Conservation (phyloP, 2,888 invertebrate genomes). For the Drymonia ruficornis region DNA sequence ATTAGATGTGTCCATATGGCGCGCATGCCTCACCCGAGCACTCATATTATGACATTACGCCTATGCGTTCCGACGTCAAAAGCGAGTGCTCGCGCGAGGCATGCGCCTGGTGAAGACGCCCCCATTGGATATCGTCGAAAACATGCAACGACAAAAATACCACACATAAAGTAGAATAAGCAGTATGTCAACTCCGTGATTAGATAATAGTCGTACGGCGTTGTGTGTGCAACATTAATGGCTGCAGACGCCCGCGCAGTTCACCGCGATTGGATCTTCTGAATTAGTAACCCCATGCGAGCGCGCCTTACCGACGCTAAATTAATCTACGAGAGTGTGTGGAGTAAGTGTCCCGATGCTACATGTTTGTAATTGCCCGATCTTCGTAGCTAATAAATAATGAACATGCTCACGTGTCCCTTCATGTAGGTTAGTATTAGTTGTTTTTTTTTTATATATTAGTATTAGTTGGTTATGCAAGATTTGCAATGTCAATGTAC, state of each 20-base stretch:
- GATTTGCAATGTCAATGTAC: no score
- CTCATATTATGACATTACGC: no score
- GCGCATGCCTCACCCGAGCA: no score
- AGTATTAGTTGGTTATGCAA: no score
- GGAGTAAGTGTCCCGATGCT: slow-evolving; percentile 42
- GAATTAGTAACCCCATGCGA: slow-evolving; percentile 59
- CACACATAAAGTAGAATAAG: slow-evolving; percentile 6
- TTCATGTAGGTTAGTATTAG: no score
- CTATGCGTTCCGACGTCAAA: no score
- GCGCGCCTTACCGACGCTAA: slow-evolving; percentile 40
- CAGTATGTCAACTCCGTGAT: slow-evolving; percentile 26
- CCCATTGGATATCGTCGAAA: no score
- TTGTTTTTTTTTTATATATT: no score
- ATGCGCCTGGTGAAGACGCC: no score
- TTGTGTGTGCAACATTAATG: slow-evolving; percentile 63
- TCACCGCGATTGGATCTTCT: slow-evolving; percentile 57
- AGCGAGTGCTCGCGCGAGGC: no score
- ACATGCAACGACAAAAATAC: no score
- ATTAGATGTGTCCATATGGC: no score
- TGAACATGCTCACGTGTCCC: neutral
- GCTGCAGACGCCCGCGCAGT: slow-evolving; percentile 55
- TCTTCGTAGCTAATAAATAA: slow-evolving; percentile 9
- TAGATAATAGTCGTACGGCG: slow-evolving; percentile 47
- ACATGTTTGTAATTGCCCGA: slow-evolving; percentile 33
- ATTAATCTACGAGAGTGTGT: slow-evolving; percentile 52